These are phyloP conservation scores for Diplodus sargus DNA, from an alignment of 2,797 vertebrate genomes.

Conservation along the genomic window DNA sequence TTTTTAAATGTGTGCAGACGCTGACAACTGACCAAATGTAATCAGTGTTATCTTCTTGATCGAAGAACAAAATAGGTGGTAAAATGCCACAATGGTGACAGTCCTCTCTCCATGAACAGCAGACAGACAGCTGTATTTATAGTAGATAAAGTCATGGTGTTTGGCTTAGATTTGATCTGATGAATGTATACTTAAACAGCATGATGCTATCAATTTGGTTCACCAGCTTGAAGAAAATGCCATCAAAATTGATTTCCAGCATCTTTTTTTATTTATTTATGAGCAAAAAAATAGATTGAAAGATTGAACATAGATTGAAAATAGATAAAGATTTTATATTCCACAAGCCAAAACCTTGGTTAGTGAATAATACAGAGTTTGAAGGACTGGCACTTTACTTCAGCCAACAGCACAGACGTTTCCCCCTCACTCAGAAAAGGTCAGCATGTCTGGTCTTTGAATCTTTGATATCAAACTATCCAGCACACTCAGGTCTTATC, in stretches of 20 bases:
- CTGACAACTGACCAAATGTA: conserved; percentile 16
- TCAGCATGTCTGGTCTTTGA: conserved; percentile 62
- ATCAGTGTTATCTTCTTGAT: conserved; percentile 26
- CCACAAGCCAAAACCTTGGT: neutral
- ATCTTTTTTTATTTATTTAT: neutral
- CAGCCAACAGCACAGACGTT: neutral
- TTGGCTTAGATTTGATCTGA: conserved; percentile 12
- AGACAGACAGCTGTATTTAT: conserved; percentile 1
- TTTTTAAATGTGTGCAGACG: conserved; percentile 33
- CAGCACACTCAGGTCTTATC: conserved; percentile 75
- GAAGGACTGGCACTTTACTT: neutral
- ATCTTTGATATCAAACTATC: conserved; percentile 69
- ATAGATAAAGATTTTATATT: neutral
- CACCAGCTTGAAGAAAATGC: neutral
- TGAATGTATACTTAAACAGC: neutral
- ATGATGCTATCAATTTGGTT: neutral
- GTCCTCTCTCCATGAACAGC: neutral
- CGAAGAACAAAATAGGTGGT: neutral
- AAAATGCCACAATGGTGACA: conserved; percentile 13
- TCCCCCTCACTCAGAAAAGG: conserved; percentile 55
- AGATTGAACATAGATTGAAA: neutral
- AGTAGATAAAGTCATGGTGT: neutral
- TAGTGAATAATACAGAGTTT: neutral
- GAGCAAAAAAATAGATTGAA: neutral
- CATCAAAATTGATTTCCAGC: neutral